These are phyloP conservation scores for Vultur gryphus DNA, from an alignment of 2,797 vertebrate species.

Conservation along the genomic window DNA sequence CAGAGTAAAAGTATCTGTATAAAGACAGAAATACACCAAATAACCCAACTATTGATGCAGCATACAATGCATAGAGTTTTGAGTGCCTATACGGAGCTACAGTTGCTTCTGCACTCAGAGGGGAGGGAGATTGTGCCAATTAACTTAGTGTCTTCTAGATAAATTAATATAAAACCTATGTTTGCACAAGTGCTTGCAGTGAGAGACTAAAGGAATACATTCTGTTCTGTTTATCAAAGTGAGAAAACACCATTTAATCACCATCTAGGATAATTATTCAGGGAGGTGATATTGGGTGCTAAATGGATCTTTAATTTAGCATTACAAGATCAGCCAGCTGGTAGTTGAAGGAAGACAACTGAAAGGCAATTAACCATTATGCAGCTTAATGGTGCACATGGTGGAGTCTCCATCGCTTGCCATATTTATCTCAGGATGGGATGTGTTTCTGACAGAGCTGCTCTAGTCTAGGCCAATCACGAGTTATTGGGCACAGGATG, in stretches of 20 bases:
- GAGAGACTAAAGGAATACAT: constrained; percentile 28
- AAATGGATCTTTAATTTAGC: constrained; percentile 54
- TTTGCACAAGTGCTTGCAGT: constrained; percentile 16
- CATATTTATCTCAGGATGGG: constrained; percentile 17
- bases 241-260: constrained; percentile 52
- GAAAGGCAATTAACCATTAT: constrained; percentile 52
- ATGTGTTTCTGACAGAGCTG: neutral
- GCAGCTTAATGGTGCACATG: constrained; percentile 14
- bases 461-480: neutral
- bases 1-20: neutral
- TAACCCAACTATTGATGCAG: neutral
- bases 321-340: constrained; percentile 41
- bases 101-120: neutral
- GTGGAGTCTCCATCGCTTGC: neutral
- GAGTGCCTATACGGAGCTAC: neutral
- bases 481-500: neutral
- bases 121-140: neutral
- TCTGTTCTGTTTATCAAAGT: constrained; percentile 45
- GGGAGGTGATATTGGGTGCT: constrained; percentile 48
- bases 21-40: neutral
- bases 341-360: constrained; percentile 36
- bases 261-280: constrained; percentile 31
- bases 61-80: neutral
- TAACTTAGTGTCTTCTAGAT: neutral
- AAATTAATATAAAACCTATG: constrained; percentile 33